Conservation (phyloP, 1,140 invertebrate species). For the Tribolium madens region DNA sequence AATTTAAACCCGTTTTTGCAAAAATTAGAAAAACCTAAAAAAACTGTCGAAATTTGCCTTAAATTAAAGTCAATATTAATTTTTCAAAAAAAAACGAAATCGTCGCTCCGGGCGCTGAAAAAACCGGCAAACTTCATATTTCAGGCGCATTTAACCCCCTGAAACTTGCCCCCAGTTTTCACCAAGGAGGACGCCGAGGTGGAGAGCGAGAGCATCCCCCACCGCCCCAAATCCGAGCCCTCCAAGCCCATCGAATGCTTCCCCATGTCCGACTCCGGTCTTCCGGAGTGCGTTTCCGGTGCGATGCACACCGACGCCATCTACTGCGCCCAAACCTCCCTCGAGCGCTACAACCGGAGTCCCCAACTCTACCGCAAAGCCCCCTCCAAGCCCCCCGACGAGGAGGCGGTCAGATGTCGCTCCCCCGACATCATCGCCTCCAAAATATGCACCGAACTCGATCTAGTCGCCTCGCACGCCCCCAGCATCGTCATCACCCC, state of each 20-base stretch:
- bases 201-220: slow-evolving; percentile 55
- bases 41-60: too few relatives aligned
- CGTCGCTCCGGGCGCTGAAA: too few relatives aligned
- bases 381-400: slow-evolving; percentile 38
- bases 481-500: slow-evolving; percentile 51
- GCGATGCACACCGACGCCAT: slow-evolving; percentile 48
- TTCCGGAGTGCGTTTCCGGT: slow-evolving; percentile 33
- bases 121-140: too few relatives aligned
- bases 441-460: slow-evolving; percentile 59
- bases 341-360: slow-evolving; percentile 51
- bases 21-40: too few relatives aligned
- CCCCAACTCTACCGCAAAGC: slow-evolving; percentile 47
- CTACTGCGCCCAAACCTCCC: slow-evolving; percentile 45
- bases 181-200: slow-evolving; percentile 57
- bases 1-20: too few relatives aligned
- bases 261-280: slow-evolving; percentile 34
- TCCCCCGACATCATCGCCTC: slow-evolving; percentile 61
- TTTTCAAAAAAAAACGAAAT: too few relatives aligned
- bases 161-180: slow-evolving; percentile 51
- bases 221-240: slow-evolving; percentile 47
- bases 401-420: slow-evolving; percentile 40
- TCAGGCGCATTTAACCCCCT: too few relatives aligned
- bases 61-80: too few relatives aligned
- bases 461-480: slow-evolving; percentile 60
- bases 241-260: slow-evolving; percentile 43